These are phyloP conservation scores for Gonatopus flavifemur DNA, from an alignment of 1,140 invertebrate species.

Conservation along the genomic window DNA sequence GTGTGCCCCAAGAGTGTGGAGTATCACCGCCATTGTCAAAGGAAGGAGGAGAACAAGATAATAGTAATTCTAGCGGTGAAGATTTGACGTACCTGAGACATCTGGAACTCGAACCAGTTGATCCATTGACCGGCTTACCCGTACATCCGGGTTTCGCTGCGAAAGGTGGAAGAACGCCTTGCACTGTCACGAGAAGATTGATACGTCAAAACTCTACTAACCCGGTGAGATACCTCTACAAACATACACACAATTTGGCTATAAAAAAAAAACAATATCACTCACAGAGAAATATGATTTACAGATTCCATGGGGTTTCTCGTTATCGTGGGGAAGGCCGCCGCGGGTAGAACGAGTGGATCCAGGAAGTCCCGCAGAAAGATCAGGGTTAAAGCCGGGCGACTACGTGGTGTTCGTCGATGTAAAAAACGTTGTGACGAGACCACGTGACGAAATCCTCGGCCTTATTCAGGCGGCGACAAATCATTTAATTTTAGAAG, in stretches of 20 bases:
- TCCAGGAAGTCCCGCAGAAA: slow-evolving; percentile 75
- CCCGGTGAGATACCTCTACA: too few relatives aligned
- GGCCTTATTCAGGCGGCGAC: slow-evolving; percentile 77
- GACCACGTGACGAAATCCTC: slow-evolving; percentile 76
- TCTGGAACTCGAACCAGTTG: slow-evolving; percentile 74
- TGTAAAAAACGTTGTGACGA: slow-evolving; percentile 80
- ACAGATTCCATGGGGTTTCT: slow-evolving; percentile 66
- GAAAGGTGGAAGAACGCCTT: slow-evolving; percentile 74
- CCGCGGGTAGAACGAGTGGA: slow-evolving; percentile 86
- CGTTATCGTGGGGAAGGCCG: slow-evolving; percentile 88
- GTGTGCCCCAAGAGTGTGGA: slow-evolving; percentile 45
- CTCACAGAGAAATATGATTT: too few relatives aligned
- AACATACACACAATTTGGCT: too few relatives aligned
- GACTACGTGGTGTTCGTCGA: slow-evolving; percentile 87
- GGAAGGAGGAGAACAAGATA: slow-evolving; percentile 50
- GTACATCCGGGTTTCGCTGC: slow-evolving; percentile 51
- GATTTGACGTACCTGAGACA: slow-evolving; percentile 71
- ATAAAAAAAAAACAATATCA: too few relatives aligned
- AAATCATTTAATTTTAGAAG: slow-evolving; percentile 73
- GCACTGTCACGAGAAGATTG: slow-evolving; percentile 73
- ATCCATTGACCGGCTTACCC: slow-evolving; percentile 46
- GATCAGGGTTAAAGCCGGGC: slow-evolving; percentile 75
- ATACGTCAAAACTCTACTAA: slow-evolving; percentile 42
- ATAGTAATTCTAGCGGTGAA: slow-evolving; percentile 54
- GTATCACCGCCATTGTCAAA: slow-evolving; percentile 48